Conservation (phyloP, 2,797 vertebrate species). For the Sarcoramphus papa region DNA sequence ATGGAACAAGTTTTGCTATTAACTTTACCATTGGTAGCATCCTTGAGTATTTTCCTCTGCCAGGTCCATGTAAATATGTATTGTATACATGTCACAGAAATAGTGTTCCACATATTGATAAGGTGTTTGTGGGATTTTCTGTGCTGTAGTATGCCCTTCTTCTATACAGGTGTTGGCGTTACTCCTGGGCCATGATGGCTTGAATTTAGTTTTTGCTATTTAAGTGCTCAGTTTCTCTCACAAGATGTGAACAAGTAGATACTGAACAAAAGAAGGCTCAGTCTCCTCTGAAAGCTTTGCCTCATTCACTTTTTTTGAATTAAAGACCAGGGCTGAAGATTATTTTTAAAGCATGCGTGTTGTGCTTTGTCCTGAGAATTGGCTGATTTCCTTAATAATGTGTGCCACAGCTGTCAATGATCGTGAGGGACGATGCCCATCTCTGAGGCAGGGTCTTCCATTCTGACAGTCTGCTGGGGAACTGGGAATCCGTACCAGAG, state of each 20-base stretch:
- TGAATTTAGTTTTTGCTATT: background rate
- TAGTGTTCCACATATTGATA: background rate
- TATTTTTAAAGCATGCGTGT: background rate
- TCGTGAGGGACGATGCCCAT: fast-evolving
- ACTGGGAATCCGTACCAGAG: background rate
- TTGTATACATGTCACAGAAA: background rate
- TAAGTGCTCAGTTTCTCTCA: background rate
- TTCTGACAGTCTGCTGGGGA: background rate
- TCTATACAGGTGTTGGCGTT: background rate
- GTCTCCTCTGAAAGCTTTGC: background rate
- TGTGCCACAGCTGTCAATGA: background rate
- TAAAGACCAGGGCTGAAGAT: background rate
- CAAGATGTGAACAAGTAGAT: background rate
- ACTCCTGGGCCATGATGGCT: background rate
- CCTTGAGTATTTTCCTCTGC: background rate
- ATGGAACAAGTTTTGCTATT: background rate
- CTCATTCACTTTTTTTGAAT: background rate
- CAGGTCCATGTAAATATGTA: background rate
- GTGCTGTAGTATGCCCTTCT: background rate
- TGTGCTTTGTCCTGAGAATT: background rate
- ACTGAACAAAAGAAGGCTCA: background rate
- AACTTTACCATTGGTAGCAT: background rate
- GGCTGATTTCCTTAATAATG: background rate
- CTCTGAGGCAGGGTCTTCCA: background rate
- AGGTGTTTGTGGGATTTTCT: background rate